These are phyloP conservation scores for Gallinago undulata DNA, from an alignment of 2,113 vertebrate species.

Conservation along the genomic window DNA sequence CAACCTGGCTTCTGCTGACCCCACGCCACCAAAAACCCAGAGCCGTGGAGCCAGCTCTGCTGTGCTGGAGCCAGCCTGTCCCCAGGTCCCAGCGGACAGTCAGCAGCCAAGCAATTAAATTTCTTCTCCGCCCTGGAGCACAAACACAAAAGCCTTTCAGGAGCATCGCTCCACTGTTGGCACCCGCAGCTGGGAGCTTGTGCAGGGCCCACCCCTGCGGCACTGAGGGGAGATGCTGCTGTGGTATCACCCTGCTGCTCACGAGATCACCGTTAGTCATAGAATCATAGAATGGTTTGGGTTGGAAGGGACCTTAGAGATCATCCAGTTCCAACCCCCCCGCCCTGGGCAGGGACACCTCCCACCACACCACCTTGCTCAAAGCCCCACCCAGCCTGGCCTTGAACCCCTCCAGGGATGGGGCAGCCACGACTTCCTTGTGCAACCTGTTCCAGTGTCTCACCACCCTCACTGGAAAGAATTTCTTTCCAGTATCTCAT, in stretches of 20 bases:
- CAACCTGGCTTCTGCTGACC: not conserved
- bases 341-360: too few relatives aligned
- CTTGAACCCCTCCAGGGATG: too few relatives aligned
- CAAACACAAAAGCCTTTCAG: not conserved
- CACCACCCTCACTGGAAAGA: too few relatives aligned
- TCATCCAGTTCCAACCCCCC: too few relatives aligned
- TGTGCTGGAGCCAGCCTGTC: rapidly evolving
- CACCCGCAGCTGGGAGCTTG: rapidly evolving
- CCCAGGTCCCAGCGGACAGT: too few relatives aligned
- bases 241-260: not conserved
- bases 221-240: not conserved
- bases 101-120: not conserved
- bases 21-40: not conserved
- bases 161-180: rapidly evolving
- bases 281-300: too few relatives aligned
- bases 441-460: too few relatives aligned
- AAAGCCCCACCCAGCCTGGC: too few relatives aligned
- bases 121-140: not conserved
- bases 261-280: rapidly evolving
- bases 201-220: rapidly evolving
- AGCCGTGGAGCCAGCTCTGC: not conserved
- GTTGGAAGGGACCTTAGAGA: too few relatives aligned
- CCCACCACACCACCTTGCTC: too few relatives aligned
- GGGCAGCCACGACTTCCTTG: too few relatives aligned
- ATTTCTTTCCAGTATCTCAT: too few relatives aligned